Evolutionary conservation across 2,888 invertebrate genomes (phyloP), one percentile per base, ranked within the genome.

Genomic region (Pinctada fucata): DNA sequence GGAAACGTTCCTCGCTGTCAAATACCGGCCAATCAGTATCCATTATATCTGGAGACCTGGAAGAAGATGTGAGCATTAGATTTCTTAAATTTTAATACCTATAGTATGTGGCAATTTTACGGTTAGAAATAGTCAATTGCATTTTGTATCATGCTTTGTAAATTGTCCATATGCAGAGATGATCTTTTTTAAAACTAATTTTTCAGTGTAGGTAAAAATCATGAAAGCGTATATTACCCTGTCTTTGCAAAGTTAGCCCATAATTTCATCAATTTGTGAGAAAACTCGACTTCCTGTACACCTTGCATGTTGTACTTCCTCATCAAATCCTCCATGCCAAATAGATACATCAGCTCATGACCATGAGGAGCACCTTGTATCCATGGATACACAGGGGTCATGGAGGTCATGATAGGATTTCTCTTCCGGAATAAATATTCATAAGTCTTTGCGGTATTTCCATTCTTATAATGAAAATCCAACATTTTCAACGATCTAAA

Each of bases 181-280:
- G 3, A 63, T 63, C 13, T 16, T 3, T 63, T 63, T 16, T 16
- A 3, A 13, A 63, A 63, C 4, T n/a, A n/a, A 63, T n/a, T 63
- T 63, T n/a, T 63, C n/a, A 63, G n/a, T 63, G 10, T n/a, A 63
- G 63, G 10, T n/a, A 63, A 63, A n/a, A n/a, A n/a, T n/a, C n/a
- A 3, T 63, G 63, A n/a, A 63, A 63, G 63, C 63, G 63, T 10
- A 63, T 63, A n/a, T 63, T 65, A 74, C 74, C 74, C 74, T 13
- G 66, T 65, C 13, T 74, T 74, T 3, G 74, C 74, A 74, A 74
- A 74, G 51, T 74, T 74, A n/a, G 66, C 63, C 74, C 74, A 74
- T 47, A 63, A 74, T n/a, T 64, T 31, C 10, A 49, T 65, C 74
- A 74, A 66, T 50, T 74, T 58, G 13, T 66, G 5, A 13, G 63